These are phyloP conservation scores for Phylloscopus whistleri DNA, from an alignment of 2,113 vertebrate genomes.

Conservation along the genomic window DNA sequence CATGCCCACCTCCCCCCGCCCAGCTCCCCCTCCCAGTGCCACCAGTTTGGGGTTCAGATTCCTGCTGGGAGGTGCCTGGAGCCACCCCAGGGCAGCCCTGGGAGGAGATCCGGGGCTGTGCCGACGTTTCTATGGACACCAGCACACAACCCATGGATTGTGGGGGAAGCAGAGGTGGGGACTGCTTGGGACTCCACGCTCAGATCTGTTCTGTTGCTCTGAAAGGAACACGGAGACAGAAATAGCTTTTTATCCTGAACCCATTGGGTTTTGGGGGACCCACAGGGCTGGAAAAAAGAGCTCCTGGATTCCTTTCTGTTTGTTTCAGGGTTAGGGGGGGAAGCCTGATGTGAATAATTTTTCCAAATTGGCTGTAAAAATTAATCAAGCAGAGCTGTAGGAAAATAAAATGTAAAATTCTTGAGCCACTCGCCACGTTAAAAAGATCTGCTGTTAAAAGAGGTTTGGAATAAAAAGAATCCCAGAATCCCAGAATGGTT, in stretches of 20 bases:
- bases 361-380: neutral
- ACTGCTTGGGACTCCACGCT: neutral
- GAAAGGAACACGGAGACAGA: neutral
- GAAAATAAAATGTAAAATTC: neutral
- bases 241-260: neutral
- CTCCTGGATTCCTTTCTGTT: neutral
- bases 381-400: neutral
- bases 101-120: neutral
- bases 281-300: neutral
- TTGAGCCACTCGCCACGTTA: fast-evolving
- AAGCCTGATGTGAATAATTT: neutral
- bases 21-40: too few relatives aligned
- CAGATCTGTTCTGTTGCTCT: neutral
- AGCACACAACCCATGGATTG: neutral
- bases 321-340: neutral
- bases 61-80: neutral
- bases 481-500: neutral
- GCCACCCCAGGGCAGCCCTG: neutral
- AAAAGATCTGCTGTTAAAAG: neutral
- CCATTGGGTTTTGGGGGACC: neutral
- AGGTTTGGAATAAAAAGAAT: neutral
- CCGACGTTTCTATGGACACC: slow-evolving; percentile 42
- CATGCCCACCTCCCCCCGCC: neutral
- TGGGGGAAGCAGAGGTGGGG: neutral
- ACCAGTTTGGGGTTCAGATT: neutral